These are phyloP conservation scores for Gonioctena quinquepunctata DNA, from an alignment of 1,140 invertebrate species.

Conservation along the genomic window DNA sequence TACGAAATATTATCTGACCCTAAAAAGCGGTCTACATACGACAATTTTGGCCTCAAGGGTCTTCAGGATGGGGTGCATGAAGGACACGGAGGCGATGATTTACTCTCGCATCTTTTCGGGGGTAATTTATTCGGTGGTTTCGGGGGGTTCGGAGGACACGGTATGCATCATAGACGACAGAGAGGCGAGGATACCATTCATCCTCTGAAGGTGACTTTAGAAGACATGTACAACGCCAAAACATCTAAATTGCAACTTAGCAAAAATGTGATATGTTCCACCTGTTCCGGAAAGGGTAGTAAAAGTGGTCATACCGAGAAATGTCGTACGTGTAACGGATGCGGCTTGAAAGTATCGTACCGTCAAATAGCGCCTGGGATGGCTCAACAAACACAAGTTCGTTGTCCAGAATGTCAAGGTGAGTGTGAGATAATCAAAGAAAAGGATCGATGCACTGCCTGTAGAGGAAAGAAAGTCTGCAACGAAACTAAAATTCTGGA, in stretches of 20 bases:
- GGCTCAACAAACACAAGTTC: conserved; percentile 81
- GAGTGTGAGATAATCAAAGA: conserved; percentile 77
- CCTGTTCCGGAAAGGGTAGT: conserved; percentile 85
- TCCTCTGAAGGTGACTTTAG: conserved; percentile 77
- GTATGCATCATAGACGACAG: conserved; percentile 57
- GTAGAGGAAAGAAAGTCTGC: conserved; percentile 80
- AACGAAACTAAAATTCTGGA: conserved; percentile 82
- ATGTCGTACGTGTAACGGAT: conserved; percentile 78
- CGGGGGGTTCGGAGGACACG: conserved; percentile 54
- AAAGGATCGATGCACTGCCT: conserved; percentile 79
- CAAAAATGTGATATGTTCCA: conserved; percentile 85
- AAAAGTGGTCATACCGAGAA: conserved; percentile 73
- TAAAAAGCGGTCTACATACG: conserved; percentile 72
- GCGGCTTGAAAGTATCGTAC: conserved; percentile 72
- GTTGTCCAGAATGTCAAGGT: conserved; percentile 72
- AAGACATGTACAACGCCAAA: conserved; percentile 91
- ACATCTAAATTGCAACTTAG: conserved; percentile 81
- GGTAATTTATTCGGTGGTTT: conserved; percentile 67
- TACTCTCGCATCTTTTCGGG: conserved; percentile 70
- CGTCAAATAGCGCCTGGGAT: conserved; percentile 79
- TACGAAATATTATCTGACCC: conserved; percentile 82
- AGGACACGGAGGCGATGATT: conserved; percentile 62
- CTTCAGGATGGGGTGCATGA: conserved; percentile 73
- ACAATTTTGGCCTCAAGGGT: conserved; percentile 78
- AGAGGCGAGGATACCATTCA: conserved; percentile 73